These are phyloP conservation scores for Rallus limicola DNA, from an alignment of 2,113 vertebrate genomes.

Conservation along the genomic window DNA sequence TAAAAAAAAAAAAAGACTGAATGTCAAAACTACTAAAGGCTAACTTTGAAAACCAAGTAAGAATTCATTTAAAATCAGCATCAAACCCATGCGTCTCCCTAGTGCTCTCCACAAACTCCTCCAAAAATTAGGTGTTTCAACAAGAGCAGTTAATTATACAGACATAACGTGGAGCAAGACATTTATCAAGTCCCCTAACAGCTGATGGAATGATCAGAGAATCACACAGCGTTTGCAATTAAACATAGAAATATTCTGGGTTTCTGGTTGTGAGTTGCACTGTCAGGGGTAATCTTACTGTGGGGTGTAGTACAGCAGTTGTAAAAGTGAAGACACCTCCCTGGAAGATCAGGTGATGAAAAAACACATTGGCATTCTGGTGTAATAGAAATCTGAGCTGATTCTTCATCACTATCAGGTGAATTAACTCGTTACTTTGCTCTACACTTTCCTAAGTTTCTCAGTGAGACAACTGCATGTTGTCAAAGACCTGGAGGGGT, in stretches of 20 bases:
- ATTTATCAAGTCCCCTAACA: not conserved
- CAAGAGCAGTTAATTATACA: conserved; percentile 45
- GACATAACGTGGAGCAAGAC: conserved; percentile 22
- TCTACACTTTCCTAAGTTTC: not conserved
- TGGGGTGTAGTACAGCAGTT: not conserved
- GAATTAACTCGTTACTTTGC: not conserved
- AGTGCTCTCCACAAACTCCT: conserved; percentile 5
- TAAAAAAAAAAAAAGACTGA: not conserved
- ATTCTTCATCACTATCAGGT: not conserved
- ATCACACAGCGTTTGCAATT: conserved; percentile 23
- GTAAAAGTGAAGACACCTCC: not conserved
- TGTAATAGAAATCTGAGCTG: not conserved
- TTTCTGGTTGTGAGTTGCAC: conserved; percentile 8
- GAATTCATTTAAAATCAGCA: conserved; percentile 37
- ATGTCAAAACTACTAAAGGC: not conserved
- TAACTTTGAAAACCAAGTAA: conserved; percentile 15
- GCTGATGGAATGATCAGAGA: conserved; percentile 31
- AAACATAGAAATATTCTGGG: not conserved
- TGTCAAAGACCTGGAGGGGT: not conserved
- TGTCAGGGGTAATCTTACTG: not conserved
- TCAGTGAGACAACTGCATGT: not conserved
- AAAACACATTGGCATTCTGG: not conserved
- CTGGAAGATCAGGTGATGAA: not conserved
- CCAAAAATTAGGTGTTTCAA: conserved; percentile 36
- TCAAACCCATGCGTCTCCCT: conserved; percentile 18